Conservation (phyloP, 2,797 vertebrate species). For the Allobates femoralis region DNA sequence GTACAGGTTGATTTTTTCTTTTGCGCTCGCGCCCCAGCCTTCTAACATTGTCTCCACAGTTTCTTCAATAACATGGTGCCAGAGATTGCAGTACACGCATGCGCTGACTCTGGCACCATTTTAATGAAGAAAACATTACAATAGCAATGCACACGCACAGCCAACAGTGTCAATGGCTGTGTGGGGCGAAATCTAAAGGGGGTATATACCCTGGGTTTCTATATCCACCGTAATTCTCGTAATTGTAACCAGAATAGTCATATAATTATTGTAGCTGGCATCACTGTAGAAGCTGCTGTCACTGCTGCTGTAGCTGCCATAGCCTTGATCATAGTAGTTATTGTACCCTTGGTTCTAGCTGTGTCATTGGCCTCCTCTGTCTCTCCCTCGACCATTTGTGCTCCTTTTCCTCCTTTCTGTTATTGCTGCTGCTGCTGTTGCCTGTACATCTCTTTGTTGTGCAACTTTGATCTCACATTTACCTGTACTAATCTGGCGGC, state of each 20-base stretch:
- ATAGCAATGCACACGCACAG: too few relatives aligned
- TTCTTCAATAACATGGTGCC: too few relatives aligned
- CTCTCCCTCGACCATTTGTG: constrained; percentile 79
- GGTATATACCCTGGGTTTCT: constrained; percentile 86
- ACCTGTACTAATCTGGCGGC: constrained; percentile 87
- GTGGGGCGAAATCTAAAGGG: too few relatives aligned
- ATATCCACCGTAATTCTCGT: constrained; percentile 83
- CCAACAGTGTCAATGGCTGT: too few relatives aligned
- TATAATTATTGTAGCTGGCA: constrained; percentile 88
- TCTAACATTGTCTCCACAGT: too few relatives aligned
- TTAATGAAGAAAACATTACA: too few relatives aligned
- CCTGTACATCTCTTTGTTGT: constrained; percentile 89
- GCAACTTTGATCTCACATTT: constrained; percentile 93
- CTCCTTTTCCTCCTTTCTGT: constrained; percentile 77
- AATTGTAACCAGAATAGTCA: constrained; percentile 89
- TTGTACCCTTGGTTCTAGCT: constrained; percentile 88
- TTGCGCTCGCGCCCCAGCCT: too few relatives aligned
- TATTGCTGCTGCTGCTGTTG: constrained; percentile 83
- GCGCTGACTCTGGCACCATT: too few relatives aligned
- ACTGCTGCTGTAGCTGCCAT: constrained; percentile 78
- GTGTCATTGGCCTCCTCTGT: constrained; percentile 85
- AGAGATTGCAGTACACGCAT: too few relatives aligned
- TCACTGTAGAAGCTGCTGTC: constrained; percentile 82
- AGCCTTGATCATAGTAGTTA: constrained; percentile 88
- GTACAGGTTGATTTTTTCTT: too few relatives aligned